phyloP scores from a whole-genome alignment of 2,888 invertebrate genomes.

The Teleogryllus oceanicus region DNA sequence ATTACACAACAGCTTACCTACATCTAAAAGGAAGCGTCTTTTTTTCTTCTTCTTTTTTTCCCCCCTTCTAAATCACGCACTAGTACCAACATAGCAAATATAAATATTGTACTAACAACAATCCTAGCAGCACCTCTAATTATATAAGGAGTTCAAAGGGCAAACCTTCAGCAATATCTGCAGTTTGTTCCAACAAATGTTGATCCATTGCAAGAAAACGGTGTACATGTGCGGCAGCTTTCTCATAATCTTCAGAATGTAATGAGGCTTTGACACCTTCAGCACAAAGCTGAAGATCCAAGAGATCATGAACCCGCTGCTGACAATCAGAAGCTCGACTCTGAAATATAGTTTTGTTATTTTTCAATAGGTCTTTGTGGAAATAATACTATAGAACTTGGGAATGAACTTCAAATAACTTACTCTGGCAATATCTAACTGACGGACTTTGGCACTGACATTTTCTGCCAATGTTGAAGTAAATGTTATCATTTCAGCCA shows the following conservation, averaged over 20 bases:
- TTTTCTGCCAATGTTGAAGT: conserved; percentile 87
- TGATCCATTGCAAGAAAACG: conserved; percentile 92
- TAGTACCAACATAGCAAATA: too few species aligned
- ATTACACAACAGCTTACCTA: too few species aligned
- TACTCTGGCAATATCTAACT: conserved; percentile 88
- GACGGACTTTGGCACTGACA: conserved; percentile 93
- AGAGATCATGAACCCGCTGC: conserved; percentile 87
- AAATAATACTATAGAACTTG: too few species aligned
- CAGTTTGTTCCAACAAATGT: conserved; percentile 69
- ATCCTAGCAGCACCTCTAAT: too few species aligned
- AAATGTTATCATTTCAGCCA: conserved; percentile 79
- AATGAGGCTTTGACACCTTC: conserved; percentile 96
- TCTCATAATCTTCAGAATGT: conserved; percentile 92
- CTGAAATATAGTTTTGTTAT: conserved; percentile 48
- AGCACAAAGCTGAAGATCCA: conserved; percentile 92
- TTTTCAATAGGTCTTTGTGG: background rate
- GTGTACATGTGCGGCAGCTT: conserved; percentile 92
- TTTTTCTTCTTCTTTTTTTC: too few species aligned
- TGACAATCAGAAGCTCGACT: conserved; percentile 92
- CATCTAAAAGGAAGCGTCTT: too few species aligned
- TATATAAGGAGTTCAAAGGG: background rate
- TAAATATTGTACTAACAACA: too few species aligned
- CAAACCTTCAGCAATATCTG: conserved; percentile 64
- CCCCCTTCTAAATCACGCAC: too few species aligned
- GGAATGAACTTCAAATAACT: conserved; percentile 39